Percentiles rank a stretch among this genome's conserved stretches.
phyloP scores from a whole-genome alignment of 1,140 invertebrate species.

The Philotrypesis tridentata region DNA sequence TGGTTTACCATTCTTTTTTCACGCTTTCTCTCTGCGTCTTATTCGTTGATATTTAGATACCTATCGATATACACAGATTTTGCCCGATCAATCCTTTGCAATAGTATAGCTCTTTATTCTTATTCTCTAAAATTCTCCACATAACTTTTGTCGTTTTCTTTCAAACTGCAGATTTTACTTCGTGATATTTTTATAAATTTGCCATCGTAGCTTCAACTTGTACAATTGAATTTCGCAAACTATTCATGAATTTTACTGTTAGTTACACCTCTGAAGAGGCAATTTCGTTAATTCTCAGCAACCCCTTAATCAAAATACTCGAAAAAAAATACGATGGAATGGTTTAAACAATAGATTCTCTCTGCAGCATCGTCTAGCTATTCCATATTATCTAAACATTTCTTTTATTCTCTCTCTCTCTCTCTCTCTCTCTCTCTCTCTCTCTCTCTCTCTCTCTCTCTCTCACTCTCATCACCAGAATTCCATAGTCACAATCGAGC shows the following conservation, averaged over 20 bases:
- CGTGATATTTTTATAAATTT: not conserved
- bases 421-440: too few relatives aligned
- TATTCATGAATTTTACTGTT: not conserved
- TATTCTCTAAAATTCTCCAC: too few relatives aligned
- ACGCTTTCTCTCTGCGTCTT: constrained; percentile 48
- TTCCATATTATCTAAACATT: constrained; percentile 25
- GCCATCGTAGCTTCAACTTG: not conserved
- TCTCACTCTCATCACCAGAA: not conserved
- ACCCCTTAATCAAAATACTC: not conserved
- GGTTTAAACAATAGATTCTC: not conserved
- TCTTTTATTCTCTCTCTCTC: not conserved
- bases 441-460: too few relatives aligned
- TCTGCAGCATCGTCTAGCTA: not conserved
- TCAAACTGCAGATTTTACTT: too few relatives aligned
- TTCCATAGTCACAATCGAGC: not conserved
- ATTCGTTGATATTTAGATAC: constrained; percentile 57
- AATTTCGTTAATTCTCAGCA: not conserved
- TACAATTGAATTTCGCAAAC: not conserved
- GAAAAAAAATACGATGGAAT: not conserved
- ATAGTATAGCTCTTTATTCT: not conserved
- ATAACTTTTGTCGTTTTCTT: too few relatives aligned
- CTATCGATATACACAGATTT: not conserved
- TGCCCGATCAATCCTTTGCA: not conserved
- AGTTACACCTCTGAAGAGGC: not conserved
- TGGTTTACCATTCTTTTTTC: constrained; percentile 38